Evolutionary conservation across 2,797 vertebrate genomes (phyloP).

Genomic region (Lagodon rhomboides): DNA sequence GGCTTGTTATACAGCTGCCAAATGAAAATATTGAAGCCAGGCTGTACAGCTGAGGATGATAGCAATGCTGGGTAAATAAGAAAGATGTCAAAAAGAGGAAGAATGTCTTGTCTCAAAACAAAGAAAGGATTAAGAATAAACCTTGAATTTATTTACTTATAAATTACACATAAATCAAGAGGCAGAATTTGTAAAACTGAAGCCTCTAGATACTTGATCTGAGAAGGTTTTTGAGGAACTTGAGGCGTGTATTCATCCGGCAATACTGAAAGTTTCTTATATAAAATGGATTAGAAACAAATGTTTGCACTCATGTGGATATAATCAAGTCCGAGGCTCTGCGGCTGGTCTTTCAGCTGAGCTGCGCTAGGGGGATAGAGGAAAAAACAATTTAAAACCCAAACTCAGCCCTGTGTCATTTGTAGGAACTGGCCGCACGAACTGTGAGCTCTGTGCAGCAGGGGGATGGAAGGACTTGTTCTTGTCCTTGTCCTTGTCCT

Average conservation of each 20-base stretch:
- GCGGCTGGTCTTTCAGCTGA: constrained; percentile 79
- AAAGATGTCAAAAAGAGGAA: constrained; percentile 40
- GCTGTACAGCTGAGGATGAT: constrained; percentile 39
- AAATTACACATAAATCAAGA: constrained; percentile 41
- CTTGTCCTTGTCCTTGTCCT: too few species aligned
- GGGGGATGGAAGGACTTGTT: too few species aligned
- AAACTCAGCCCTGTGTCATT: constrained; percentile 71
- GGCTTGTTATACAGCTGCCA: constrained; percentile 62
- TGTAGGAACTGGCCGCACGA: constrained; percentile 81
- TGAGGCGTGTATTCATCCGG: constrained; percentile 71
- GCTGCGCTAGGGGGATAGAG: constrained; percentile 60
- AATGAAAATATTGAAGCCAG: constrained; percentile 75
- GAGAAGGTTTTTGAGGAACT: constrained; percentile 66
- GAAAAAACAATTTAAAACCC: constrained; percentile 50
- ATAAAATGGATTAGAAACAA: constrained; percentile 87
- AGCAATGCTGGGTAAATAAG: constrained; percentile 36
- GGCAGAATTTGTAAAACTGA: constrained; percentile 39
- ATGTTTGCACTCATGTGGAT: constrained; percentile 87
- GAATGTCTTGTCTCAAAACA: constrained; percentile 42
- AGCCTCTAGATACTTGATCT: constrained; percentile 57
- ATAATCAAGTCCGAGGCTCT: constrained; percentile 83
- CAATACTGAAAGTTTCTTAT: constrained; percentile 85
- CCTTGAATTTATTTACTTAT: constrained; percentile 39
- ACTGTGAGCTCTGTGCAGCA: constrained; percentile 72
- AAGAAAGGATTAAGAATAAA: constrained; percentile 38